Base-by-base conservation (phyloP, 2,113 vertebrate genomes). In the Plestiodon gilberti region DNA sequence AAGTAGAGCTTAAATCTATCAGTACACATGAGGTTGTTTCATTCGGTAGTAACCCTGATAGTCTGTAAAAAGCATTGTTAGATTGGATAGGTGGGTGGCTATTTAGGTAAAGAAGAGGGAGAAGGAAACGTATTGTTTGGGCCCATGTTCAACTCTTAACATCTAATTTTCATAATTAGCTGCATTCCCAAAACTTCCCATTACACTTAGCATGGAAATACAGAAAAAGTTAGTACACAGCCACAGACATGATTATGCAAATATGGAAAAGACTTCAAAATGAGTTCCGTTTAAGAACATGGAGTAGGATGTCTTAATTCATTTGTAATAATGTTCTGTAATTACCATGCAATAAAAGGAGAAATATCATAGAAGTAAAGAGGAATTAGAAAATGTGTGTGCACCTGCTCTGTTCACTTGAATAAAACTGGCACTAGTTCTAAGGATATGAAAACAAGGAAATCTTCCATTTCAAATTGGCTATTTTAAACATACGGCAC, bases 401-500 rank as follows among this genome's bases (percentile, higher is more conserved):
- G 55, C 78, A 91, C 85, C 83, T 92, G 35, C 59, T 33, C 4
- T 33, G 14, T 87, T 86, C 11, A 6, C 87, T 30, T 89, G 35
- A 90, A 86, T 64, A 82, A 81, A 89, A 59, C 33, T 1, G 0
- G 71, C 28, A 52, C 1, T 75, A 76, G 35, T 40, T 78, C 57
- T 88, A 87, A 88, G 48, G 79, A 25, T 33, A 59, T 38, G 77
- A 80, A 83, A 91, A 62, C 28, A 4, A 90, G 55, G 75, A 87
- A 77, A 62, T 78, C 83, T 2, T n/a, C 79, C 84, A 7, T 73
- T 28, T 88, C 22, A 85, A 81, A 88, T 20, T 61, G 4, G 18
- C 48, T 88, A 20, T 82, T 90, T 82, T 89, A 77, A 89, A 91
- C 1, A 89, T 88, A 89, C 86, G 38, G 78, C 1, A 20, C 22